phyloP scores from a whole-genome alignment of 2,113 vertebrate species.

The Anhinga anhinga region DNA sequence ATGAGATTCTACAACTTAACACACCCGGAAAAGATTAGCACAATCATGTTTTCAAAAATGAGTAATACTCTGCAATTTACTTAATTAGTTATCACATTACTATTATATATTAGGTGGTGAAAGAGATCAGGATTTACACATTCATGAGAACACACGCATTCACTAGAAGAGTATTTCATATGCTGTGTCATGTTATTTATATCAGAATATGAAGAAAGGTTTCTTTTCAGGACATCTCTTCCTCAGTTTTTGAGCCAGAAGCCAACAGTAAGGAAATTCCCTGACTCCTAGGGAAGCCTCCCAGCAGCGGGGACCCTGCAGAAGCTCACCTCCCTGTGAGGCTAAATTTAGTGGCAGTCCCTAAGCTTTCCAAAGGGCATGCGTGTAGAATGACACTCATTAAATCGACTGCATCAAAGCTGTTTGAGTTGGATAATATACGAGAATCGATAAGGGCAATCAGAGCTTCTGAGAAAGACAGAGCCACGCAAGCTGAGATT shows the following conservation, averaged over 20 bases:
- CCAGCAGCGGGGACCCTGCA: not conserved
- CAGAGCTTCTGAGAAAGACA: not conserved
- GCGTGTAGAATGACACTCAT: fast-evolving
- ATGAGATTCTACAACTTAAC: constrained; percentile 67
- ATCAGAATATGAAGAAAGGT: not conserved
- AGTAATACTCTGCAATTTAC: constrained; percentile 55
- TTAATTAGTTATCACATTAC: constrained; percentile 57
- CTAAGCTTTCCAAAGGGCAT: not conserved
- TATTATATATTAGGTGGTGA: constrained; percentile 1
- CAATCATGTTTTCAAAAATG: constrained; percentile 38
- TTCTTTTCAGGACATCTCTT: not conserved
- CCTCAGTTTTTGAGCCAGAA: not conserved
- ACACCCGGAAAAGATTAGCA: constrained; percentile 53
- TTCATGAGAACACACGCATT: not conserved
- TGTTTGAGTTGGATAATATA: not conserved
- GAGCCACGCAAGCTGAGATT: not conserved
- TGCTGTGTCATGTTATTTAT: not conserved
- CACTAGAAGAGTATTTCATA: not conserved
- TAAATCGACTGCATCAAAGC: not conserved
- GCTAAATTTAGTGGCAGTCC: not conserved
- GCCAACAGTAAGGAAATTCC: not conserved
- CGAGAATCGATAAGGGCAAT: not conserved
- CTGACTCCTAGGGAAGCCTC: not conserved
- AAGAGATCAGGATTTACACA: not conserved
- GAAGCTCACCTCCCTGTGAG: not conserved